Evolutionary conservation across 2,888 invertebrate species (phyloP).

Genomic region (Eristalis arbustorum): DNA sequence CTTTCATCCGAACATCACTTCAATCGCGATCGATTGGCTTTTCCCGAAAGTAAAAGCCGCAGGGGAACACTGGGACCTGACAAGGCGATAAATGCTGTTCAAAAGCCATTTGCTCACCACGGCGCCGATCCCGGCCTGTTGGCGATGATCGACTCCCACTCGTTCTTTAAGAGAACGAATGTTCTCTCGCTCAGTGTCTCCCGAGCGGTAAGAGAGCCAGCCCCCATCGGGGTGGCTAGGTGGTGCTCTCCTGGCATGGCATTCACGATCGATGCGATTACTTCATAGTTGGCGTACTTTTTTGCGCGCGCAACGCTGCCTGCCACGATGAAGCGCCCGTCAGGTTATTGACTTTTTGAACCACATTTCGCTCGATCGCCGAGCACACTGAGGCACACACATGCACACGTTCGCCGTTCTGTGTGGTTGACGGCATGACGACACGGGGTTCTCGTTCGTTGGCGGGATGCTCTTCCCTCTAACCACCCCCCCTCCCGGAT

Average conservation of each 20-base stretch:
- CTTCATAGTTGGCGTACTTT: slow-evolving; percentile 57
- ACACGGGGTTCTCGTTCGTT: slow-evolving; percentile 18
- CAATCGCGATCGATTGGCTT: background rate
- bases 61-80: slow-evolving; percentile 4
- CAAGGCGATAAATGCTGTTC: slow-evolving; percentile 1
- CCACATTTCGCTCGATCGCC: slow-evolving; percentile 68
- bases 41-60: slow-evolving; percentile 24
- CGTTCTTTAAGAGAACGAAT: slow-evolving; percentile 20
- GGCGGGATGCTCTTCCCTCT: background rate
- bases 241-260: slow-evolving; percentile 27
- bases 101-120: slow-evolving; percentile 38
- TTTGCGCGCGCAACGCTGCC: slow-evolving; percentile 48
- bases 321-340: background rate
- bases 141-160: background rate
- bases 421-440: slow-evolving; percentile 42
- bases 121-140: background rate
- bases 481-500: background rate
- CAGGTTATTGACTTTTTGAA: slow-evolving; percentile 71
- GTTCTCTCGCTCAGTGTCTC: background rate
- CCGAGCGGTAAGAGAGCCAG: background rate
- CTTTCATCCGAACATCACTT: background rate
- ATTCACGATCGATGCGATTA: slow-evolving; percentile 63
- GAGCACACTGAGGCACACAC: background rate
- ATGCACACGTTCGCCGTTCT: slow-evolving; percentile 5
- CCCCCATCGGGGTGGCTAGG: background rate